Evolutionary conservation across 1,140 invertebrate genomes (phyloP), one percentile per base, ranked within the genome.

Genomic region (Aricia agestis): DNA sequence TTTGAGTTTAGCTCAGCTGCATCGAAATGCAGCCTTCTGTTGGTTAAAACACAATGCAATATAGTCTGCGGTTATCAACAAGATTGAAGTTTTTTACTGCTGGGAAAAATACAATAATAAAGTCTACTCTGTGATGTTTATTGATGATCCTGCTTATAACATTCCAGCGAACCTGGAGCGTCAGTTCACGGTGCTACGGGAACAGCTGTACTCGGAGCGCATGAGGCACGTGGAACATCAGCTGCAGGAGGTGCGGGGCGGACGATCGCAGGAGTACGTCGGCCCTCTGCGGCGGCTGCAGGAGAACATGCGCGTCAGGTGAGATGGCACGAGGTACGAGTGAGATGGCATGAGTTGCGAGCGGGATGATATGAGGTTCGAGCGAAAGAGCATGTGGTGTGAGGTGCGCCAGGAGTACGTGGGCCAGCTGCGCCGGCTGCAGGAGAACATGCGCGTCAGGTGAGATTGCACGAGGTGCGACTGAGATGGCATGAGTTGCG

Each of bases 341-440:
- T n/a, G n/a, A n/a, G n/a, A n/a, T n/a, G n/a, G n/a, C n/a, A n/a
- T n/a, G n/a, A n/a, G n/a, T n/a, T n/a, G n/a, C n/a, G n/a, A n/a
- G n/a, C n/a, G n/a, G n/a, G n/a, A n/a, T n/a, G n/a, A n/a, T n/a
- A n/a, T n/a, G 11, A 45, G 42, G 11, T 45, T 4, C 9, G 42
- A 45, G 42, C 11, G 42, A 32, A 6, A 32, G 2, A 32, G 32
- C 32, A 6, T 99, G 25, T 93, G 94, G 0, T 32, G 32, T 2
- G 98, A 99, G 91, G 95, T 99, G 10, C 93, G 94, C 68, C 93
- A 95, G 77, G 98, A 99, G 90, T 99, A 98, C 86, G 91, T 98
- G 3, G 94, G 94, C 67, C 98, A 98, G 0, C 87, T 99, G 45
- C 94, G 96, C 79, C 94, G 97, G 65, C 91, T 99, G 45, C 95